Base-by-base conservation (phyloP, 2,113 vertebrate species). In the Stegostoma tigrinum region DNA sequence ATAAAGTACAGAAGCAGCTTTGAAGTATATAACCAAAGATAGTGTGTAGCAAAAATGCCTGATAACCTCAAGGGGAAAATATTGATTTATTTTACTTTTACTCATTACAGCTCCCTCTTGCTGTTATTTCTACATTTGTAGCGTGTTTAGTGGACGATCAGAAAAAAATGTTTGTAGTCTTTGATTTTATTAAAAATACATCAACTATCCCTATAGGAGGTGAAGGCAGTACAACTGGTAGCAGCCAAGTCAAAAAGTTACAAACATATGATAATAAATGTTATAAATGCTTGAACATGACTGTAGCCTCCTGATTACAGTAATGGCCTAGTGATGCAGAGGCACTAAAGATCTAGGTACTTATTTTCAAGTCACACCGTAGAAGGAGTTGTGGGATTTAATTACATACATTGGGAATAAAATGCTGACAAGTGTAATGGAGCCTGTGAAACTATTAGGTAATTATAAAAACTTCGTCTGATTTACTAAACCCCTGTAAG, bases 61-160 rank as follows among this genome's bases (percentile, higher is more conserved):
- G 75, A 80, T 80, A 38, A 80, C 75, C 75, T 80, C 34, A 80
- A n/a, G 75, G 75, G 75, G 15, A 80, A 80, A 80, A 38, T 34
- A 80, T 80, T 80, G 75, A 80, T 80, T 80, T 80, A 80, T 80
- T 80, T 80, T 80, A 34, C n/a, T 80, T 80, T 80, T n/a, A 80
- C 75, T 80, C 75, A 80, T 80, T 38, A 80, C n/a, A 80, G n/a
- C 34, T 80, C 75, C 34, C 75, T 10, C 75, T 80, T 80, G 75
- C 75, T 38, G 67, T 68, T 68, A 0, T n/a, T 80, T 80, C 34
- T 38, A 80, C n/a, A 80, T 80, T 38, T 80, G 15, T 80, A 80
- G 23, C 83, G 83, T 86, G 23, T 23, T 42, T 86, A 6, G 42
- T 86, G 83, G 38, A 48, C 24, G 83, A 45, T 86, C 21, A 86